These are phyloP conservation scores for Drosophila repletoides DNA, from an alignment of 1,140 invertebrate species.

Conservation along the genomic window DNA sequence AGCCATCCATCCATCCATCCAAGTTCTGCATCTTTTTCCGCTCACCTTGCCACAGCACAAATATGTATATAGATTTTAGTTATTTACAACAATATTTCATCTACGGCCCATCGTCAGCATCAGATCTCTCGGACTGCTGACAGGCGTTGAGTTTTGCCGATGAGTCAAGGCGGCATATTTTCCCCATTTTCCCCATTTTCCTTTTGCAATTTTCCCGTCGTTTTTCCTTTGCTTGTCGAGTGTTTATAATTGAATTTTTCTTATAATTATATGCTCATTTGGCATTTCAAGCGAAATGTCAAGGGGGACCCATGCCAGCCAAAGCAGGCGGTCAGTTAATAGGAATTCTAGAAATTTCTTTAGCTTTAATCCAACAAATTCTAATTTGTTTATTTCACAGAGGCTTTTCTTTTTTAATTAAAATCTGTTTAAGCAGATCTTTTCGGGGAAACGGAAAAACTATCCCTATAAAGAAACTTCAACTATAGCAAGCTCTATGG, in stretches of 20 bases:
- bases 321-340: slow-evolving; percentile 15
- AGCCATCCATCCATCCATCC: too few relatives aligned
- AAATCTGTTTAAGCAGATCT: background rate
- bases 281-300: slow-evolving; percentile 35
- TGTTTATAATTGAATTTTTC: slow-evolving; percentile 41
- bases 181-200: background rate
- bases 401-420: too few relatives aligned
- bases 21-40: background rate
- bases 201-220: slow-evolving; percentile 5
- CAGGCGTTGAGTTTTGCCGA: slow-evolving; percentile 29
- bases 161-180: slow-evolving; percentile 22
- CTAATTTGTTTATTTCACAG: background rate
- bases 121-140: slow-evolving; percentile 28
- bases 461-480: too few relatives aligned
- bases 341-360: slow-evolving; percentile 37
- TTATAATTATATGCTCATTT: slow-evolving; percentile 33
- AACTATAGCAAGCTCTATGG: too few relatives aligned
- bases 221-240: slow-evolving; percentile 8
- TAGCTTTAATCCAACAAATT: background rate
- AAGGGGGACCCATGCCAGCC: background rate
- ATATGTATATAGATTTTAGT: too few relatives aligned
- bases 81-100: slow-evolving; percentile 44
- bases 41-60: background rate
- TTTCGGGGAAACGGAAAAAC: too few relatives aligned
- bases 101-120: too few relatives aligned